Conservation (phyloP, 2,797 vertebrate genomes). For the Poeciliopsis gracilis region DNA sequence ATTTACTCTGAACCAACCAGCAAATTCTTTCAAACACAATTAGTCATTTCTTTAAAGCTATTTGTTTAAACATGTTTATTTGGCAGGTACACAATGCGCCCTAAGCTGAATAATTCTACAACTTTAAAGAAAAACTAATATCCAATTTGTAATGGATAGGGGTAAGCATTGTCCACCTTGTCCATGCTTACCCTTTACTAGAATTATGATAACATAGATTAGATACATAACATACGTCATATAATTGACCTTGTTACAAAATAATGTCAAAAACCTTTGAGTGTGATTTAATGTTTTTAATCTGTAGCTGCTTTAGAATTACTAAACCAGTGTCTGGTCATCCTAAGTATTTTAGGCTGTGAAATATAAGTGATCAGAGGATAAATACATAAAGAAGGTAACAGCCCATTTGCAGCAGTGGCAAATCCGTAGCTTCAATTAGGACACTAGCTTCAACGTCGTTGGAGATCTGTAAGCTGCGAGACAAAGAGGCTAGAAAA, state of each 20-base stretch:
- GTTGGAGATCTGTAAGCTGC: slow-evolving; percentile 63
- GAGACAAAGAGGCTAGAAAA: slow-evolving; percentile 83
- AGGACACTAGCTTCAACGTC: slow-evolving; percentile 72
- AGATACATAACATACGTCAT: background rate
- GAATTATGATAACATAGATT: background rate
- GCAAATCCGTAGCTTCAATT: slow-evolving; percentile 13
- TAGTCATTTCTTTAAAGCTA: background rate
- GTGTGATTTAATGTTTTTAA: background rate
- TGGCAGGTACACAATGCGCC: background rate
- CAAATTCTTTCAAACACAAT: background rate
- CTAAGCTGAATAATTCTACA: background rate
- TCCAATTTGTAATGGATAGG: background rate
- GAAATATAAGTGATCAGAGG: background rate
- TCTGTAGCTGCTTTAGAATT: background rate
- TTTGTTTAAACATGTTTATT: background rate
- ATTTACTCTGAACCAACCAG: background rate
- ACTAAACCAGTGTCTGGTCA: background rate
- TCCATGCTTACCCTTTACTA: background rate
- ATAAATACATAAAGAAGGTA: background rate
- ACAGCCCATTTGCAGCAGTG: background rate
- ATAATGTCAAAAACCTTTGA: background rate
- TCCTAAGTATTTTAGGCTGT: background rate
- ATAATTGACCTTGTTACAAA: background rate
- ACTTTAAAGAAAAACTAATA: background rate
- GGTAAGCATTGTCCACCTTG: background rate